A percentile compares a stretch with the other conserved stretches of the same genome.
These are phyloP conservation scores for Ypsolopha sequella DNA, from an alignment of 2,888 invertebrate genomes.

Conservation along the genomic window DNA sequence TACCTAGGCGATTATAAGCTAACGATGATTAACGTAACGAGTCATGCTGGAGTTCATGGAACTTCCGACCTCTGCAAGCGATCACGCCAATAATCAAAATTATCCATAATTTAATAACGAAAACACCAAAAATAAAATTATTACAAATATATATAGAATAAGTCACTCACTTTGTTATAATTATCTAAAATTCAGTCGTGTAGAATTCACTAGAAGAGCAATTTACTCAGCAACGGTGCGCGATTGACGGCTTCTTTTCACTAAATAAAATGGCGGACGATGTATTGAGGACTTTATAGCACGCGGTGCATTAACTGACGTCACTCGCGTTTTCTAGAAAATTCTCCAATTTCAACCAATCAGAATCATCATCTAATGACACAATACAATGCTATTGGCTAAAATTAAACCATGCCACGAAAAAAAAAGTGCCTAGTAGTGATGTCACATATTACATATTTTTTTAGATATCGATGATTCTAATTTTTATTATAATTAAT, in stretches of 20 bases:
- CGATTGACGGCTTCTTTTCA: constrained; percentile 61
- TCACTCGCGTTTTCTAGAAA: constrained; percentile 59
- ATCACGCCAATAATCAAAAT: too few species aligned
- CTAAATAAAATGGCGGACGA: constrained; percentile 47
- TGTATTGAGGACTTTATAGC: constrained; percentile 30
- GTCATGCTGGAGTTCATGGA: constrained; percentile 14
- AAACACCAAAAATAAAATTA: background rate
- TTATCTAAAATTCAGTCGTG: constrained; percentile 32
- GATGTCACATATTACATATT: too few species aligned
- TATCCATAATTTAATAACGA: too few species aligned
- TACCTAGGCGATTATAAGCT: too few species aligned
- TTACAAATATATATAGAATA: constrained; percentile 4
- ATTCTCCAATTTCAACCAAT: constrained; percentile 46
- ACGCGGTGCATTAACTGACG: constrained; percentile 36
- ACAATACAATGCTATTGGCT: constrained; percentile 33
- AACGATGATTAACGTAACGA: too few species aligned
- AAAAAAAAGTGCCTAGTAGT: background rate
- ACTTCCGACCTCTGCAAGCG: constrained; percentile 8
- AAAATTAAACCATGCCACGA: constrained; percentile 13
- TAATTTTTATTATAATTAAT: too few species aligned
- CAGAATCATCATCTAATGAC: constrained; percentile 15
- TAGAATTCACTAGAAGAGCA: constrained; percentile 30
- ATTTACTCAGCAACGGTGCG: constrained; percentile 53
- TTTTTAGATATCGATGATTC: too few species aligned
- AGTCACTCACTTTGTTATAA: constrained; percentile 42